Evolutionary conservation across 23 tunicate genomes (phyloP).

Genomic region (Diplosoma virens): DNA sequence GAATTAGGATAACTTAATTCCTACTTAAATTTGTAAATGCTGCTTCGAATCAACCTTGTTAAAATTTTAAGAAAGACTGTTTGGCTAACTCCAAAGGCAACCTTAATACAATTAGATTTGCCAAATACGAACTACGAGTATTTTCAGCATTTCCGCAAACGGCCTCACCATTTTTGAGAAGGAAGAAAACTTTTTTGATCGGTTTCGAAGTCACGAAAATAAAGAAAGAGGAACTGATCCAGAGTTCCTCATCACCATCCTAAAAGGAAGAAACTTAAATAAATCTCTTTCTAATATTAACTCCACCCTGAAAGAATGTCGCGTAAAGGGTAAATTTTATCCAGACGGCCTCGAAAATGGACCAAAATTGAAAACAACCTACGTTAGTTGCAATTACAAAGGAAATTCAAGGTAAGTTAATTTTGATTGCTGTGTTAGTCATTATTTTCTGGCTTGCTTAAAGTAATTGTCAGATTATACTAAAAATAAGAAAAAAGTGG

Average conservation of each 20-base stretch:
- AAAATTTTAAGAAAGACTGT: too few species aligned
- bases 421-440: too few species aligned
- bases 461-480: too few species aligned
- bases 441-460: too few species aligned
- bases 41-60: too few species aligned
- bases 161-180: conserved; percentile 16
- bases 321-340: conserved; percentile 8
- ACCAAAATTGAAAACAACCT: conserved; percentile 6
- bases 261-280: conserved; percentile 8
- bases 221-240: conserved; percentile 13
- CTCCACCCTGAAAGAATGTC: background rate
- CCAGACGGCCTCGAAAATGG: conserved; percentile 12
- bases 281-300: background rate
- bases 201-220: conserved; percentile 11
- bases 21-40: too few species aligned
- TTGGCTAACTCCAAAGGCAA: too few species aligned
- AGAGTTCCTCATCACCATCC: conserved; percentile 9
- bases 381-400: conserved; percentile 16
- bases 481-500: too few species aligned
- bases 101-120: background rate
- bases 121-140: background rate
- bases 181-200: conserved; percentile 2
- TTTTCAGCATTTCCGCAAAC: conserved; percentile 24
- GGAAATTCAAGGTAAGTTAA: conserved; percentile 18
- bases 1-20: too few species aligned